Percentiles rank a stretch among this genome's conserved stretches.
Evolutionary conservation across 2,113 vertebrate genomes (phyloP).

Genomic region (Mungos mungo): DNA sequence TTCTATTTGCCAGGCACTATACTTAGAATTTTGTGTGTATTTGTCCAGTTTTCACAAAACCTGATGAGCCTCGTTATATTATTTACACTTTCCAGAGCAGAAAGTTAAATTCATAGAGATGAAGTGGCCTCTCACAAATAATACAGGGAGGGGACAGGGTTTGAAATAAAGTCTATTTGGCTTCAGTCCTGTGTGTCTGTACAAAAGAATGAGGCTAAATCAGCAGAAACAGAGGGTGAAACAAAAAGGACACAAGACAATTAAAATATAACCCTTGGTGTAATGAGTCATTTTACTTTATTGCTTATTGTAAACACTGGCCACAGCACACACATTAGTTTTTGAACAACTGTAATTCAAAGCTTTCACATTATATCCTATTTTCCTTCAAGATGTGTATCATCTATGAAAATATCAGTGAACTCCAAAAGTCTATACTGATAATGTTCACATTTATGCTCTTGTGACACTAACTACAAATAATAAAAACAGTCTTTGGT

Average conservation of each 20-base stretch:
- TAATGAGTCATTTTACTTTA: conserved; percentile 61
- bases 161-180: neutral
- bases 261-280: conserved; percentile 31
- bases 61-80: neutral
- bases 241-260: neutral
- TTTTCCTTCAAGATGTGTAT: neutral
- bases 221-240: neutral
- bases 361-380: neutral
- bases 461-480: conserved; percentile 12
- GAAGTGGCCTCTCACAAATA: neutral
- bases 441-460: neutral
- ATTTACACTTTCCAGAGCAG: conserved; percentile 16
- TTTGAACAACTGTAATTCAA: conserved; percentile 55
- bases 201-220: neutral
- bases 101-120: neutral
- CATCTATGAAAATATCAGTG: conserved; percentile 27
- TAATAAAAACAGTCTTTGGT: conserved; percentile 1
- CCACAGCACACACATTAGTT: conserved; percentile 40
- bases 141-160: neutral
- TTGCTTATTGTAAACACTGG: conserved; percentile 67
- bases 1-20: neutral
- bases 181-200: neutral
- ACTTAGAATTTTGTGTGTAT: neutral
- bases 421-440: conserved; percentile 17
- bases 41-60: conserved; percentile 18